These are phyloP conservation scores for Harpalus rubripes DNA, from an alignment of 2,888 invertebrate genomes.

Conservation along the genomic window DNA sequence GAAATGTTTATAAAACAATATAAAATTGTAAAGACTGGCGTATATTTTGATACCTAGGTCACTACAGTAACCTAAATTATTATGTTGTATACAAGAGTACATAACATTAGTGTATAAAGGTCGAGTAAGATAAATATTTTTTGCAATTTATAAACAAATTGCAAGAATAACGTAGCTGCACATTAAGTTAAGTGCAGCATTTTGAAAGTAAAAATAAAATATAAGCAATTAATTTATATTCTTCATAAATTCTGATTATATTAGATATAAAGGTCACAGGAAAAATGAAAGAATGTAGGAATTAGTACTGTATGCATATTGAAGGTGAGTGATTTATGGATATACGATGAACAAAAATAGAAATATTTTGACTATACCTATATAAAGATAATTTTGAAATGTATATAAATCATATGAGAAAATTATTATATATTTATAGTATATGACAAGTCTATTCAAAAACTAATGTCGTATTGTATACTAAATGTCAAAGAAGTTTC, in stretches of 20 bases:
- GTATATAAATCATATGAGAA: no score
- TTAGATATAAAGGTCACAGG: not conserved
- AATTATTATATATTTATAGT: no score
- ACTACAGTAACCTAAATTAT: constrained; percentile 16
- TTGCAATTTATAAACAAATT: constrained; percentile 27
- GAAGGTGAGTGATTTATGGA: not conserved
- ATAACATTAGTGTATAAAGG: constrained; percentile 24
- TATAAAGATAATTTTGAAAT: no score
- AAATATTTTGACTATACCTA: no score
- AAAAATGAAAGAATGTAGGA: not conserved
- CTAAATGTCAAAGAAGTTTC: no score
- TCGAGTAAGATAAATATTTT: constrained; percentile 17
- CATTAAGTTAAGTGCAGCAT: not conserved
- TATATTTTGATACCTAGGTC: constrained; percentile 18
- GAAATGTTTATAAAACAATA: not conserved
- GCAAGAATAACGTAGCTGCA: not conserved
- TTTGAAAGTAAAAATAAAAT: constrained; percentile 1
- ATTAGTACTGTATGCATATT: not conserved
- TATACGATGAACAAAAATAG: not conserved
- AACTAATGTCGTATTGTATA: no score
- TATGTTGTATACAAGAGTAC: not conserved
- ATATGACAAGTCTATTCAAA: no score
- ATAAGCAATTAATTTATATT: not conserved
- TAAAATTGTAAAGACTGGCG: not conserved
- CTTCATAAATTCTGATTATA: not conserved